These are phyloP conservation scores for Apostichopus leukothele DNA, from an alignment of 53 echinoderm and acorn worm species.

Conservation along the genomic window DNA sequence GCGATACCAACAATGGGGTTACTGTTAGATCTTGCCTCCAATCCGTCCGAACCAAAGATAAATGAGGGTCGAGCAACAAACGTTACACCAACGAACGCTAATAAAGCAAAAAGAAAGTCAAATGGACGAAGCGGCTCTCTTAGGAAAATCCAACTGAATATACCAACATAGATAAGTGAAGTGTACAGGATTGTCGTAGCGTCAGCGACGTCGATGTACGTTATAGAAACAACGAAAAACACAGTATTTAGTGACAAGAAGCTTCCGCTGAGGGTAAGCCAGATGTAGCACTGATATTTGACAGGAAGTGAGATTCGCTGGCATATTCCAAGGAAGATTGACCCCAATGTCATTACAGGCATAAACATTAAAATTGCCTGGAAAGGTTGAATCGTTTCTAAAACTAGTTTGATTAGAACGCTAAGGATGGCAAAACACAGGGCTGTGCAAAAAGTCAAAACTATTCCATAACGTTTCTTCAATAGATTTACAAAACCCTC, in stretches of 20 bases:
- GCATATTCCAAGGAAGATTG: not conserved
- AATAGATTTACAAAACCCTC: not conserved
- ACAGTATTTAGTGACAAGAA: not conserved
- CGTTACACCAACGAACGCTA: not conserved
- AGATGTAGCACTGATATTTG: not conserved
- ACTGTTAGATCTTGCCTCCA: not conserved
- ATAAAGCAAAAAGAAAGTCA: conserved; percentile 5
- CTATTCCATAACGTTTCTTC: not conserved
- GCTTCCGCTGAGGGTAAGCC: not conserved
- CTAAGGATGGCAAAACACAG: not conserved
- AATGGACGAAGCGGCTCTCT: not conserved
- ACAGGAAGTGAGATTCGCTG: not conserved
- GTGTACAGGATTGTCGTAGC: not conserved
- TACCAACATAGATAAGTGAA: not conserved
- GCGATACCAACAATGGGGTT: not conserved
- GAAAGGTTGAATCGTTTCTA: not conserved
- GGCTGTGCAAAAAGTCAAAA: not conserved
- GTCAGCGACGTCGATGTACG: not conserved
- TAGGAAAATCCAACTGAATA: conserved; percentile 7
- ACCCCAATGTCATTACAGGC: not conserved
- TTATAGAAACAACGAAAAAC: not conserved
- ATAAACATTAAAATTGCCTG: not conserved
- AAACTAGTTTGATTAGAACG: not conserved
- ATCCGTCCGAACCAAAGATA: conserved; percentile 2
- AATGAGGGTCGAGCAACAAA: not conserved